A percentile compares a stretch with the other conserved stretches of the same genome.
Evolutionary conservation across 2,113 vertebrate genomes (phyloP).

Genomic region (Isichthys henryi): DNA sequence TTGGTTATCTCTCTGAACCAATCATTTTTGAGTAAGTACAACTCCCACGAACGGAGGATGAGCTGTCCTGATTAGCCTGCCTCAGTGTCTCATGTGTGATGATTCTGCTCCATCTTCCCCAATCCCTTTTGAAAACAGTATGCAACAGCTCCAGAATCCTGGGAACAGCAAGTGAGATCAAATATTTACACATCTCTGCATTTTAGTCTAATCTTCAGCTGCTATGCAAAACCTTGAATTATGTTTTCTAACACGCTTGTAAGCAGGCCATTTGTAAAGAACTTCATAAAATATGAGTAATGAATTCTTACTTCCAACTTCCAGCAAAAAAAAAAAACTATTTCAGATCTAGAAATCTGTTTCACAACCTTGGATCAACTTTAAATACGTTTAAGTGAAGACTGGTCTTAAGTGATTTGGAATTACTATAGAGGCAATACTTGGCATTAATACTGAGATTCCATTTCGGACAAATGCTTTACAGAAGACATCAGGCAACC

Average conservation of each 20-base stretch:
- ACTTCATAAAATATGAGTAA: background rate
- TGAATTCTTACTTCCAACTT: background rate
- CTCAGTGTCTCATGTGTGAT: background rate
- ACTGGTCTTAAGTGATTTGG: background rate
- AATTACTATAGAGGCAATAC: background rate
- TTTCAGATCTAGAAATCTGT: background rate
- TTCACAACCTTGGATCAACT: background rate
- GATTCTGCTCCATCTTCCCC: background rate
- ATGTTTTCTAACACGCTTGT: background rate
- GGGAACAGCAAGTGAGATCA: background rate
- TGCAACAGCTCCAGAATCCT: background rate
- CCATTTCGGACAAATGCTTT: background rate
- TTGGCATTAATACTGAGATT: background rate
- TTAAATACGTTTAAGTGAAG: background rate
- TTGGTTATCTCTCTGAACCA: background rate
- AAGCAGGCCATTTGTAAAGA: background rate
- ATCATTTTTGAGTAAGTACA: background rate
- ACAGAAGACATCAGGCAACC: background rate
- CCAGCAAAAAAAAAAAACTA: background rate
- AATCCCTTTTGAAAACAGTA: background rate
- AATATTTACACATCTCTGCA: background rate
- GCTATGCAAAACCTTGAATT: slow-evolving; percentile 8
- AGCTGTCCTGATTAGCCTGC: background rate
- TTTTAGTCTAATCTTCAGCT: background rate
- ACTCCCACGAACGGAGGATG: background rate